Base-by-base conservation (phyloP, 1,140 invertebrate species). In the Anoplolepis gracilipes region DNA sequence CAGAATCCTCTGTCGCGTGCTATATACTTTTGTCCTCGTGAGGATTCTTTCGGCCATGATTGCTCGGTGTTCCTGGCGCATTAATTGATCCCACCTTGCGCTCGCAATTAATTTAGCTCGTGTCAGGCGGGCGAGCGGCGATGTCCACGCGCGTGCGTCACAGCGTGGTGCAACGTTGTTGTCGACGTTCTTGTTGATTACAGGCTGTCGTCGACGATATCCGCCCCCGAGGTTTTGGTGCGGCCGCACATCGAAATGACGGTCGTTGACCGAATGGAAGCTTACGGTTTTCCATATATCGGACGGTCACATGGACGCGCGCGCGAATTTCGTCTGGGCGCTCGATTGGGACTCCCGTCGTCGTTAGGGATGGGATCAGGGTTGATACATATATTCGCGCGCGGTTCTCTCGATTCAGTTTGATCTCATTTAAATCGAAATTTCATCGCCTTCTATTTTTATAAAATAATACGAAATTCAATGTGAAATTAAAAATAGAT, bases 121-220 rank as follows among this genome's bases (percentile, higher is more conserved):
- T 82, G 78, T 82, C 78, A 73, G 67, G 36, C 67, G 28, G 53
- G 36, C 53, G 53, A 81, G 78, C 65, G 65, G 33, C 19, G 49
- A 72, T 82, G 78, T 82, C 53, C 78, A 73, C 53, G 78, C 78
- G 78, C 78, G 55, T 82, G 78, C 78, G 67, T 73, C 67, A 79
- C 76, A 72, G 33, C 33, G 78, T 36, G 53, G 53, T 42, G 78
- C 67, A 73, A 73, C 78, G 36, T 72, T 72, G 67, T 82, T 82
- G 78, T 82, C 78, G 67, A 3, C 78, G 67, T 82, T 82, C 78
- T 82, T 82, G 78, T 82, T 82, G 78, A 82, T 82, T 82, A 55
- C 78, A 82, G 78, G 67, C 67, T 82, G 67, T 82, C 67, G 78
- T 82, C 78, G 39, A 46, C 67, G 67, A 82, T 82, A 82, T 82